phyloP scores from a whole-genome alignment of 53 echinoderm and acorn worm genomes.

The Patiria pectinifera region DNA sequence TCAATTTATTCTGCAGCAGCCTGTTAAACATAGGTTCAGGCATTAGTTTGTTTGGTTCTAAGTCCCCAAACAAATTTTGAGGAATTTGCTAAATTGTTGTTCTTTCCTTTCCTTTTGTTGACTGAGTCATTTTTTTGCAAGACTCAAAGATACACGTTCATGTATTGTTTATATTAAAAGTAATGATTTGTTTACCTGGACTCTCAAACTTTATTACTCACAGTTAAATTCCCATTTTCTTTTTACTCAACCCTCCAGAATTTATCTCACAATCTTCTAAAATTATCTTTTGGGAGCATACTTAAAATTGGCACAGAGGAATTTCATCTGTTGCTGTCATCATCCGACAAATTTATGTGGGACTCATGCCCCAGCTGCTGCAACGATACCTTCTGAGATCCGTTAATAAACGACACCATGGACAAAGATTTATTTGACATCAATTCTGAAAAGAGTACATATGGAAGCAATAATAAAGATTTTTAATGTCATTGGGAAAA shows the following conservation, averaged over 20 bases:
- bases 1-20: too few relatives aligned
- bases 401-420: slow-evolving; percentile 13
- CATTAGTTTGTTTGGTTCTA: neutral
- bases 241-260: neutral
- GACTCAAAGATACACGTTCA: too few relatives aligned
- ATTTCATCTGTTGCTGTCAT: slow-evolving; percentile 4
- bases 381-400: slow-evolving; percentile 16
- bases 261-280: neutral
- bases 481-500: slow-evolving; percentile 50
- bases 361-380: slow-evolving; percentile 9
- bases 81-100: too few relatives aligned
- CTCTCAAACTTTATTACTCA: too few relatives aligned
- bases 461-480: slow-evolving; percentile 46
- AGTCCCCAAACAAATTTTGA: too few relatives aligned
- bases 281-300: neutral
- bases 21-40: neutral
- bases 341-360: slow-evolving; percentile 19
- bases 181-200: too few relatives aligned
- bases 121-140: too few relatives aligned
- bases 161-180: too few relatives aligned
- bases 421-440: slow-evolving; percentile 44
- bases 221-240: neutral
- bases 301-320: neutral
- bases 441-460: slow-evolving; percentile 30
- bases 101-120: too few relatives aligned